Base-by-base conservation (phyloP, 2,888 invertebrate species). In the Crematogaster levior region DNA sequence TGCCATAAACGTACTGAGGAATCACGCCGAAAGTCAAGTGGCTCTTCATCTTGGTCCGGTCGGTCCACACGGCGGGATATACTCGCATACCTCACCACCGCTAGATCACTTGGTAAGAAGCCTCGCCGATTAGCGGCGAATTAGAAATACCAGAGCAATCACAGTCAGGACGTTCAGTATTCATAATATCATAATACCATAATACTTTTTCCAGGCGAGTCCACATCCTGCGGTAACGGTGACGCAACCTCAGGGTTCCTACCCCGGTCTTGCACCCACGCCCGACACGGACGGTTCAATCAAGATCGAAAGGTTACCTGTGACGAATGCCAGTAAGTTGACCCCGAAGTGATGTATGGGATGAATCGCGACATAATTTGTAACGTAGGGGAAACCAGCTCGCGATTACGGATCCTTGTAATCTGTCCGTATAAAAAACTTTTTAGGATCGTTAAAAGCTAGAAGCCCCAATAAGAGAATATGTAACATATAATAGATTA, bases 1-100 rank as follows among this genome's bases (percentile, higher is more conserved):
- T 95, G 99, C 99, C 86, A 98, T 99, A 93, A 98, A 98, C 95
- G 98, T 99, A 81, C 95, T 99, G 90, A 96, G 98, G 93, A 98
- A 98, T 95, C 99, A 99, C 95, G 98, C 98, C 74, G 98, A 98
- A 95, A 98, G 98, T 84, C 97, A 97, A 90, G 95, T 96, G 87
- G 95, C 96, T 43, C 92, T 94, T 86, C 94, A 94, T 83, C 90
- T 94, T 48, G 92, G 92, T 80, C 93, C 94, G 37, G 94, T 94
- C 34, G 94, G 94, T 94, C 96, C 94, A 93, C 95, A 94, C 94
- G 95, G 92, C 94, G 95, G 93, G 93, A 95, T 94, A 72, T 94
- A 94, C 89, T 93, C 95, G 94, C 95, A 96, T 95, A 95, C 96
- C 94, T 95, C 94, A 91, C 95, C 95, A 93, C 94, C 96, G 91